Conservation (phyloP, 2,113 vertebrate genomes). For the Pionites leucogaster region DNA sequence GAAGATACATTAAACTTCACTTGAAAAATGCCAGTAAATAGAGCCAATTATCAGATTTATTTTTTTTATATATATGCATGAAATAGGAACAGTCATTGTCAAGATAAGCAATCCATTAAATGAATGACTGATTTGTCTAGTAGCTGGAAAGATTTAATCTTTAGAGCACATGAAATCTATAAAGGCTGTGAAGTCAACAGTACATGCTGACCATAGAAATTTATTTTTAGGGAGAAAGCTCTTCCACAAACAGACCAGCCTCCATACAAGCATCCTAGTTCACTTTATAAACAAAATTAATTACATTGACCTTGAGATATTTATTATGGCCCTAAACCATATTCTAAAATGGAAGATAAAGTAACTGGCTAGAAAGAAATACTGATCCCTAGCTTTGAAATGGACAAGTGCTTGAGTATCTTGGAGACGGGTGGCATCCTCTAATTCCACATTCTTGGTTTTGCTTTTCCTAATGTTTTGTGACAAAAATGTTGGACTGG, state of each 20-base stretch:
- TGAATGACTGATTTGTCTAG: constrained; percentile 58
- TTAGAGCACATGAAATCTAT: constrained; percentile 52
- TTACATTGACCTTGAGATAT: not conserved
- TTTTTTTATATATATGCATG: constrained; percentile 51
- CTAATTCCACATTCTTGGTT: not conserved
- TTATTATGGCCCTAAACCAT: not conserved
- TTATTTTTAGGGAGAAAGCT: constrained; percentile 26
- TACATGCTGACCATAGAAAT: not conserved
- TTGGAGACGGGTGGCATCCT: not conserved
- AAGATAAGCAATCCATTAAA: constrained; percentile 60
- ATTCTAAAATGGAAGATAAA: not conserved
- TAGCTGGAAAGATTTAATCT: constrained; percentile 67
- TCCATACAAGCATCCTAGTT: not conserved
- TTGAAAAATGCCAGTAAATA: constrained; percentile 69
- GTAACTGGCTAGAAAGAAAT: not conserved
- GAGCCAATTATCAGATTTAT: constrained; percentile 71
- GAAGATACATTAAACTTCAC: constrained; percentile 62
- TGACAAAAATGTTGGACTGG: not conserved
- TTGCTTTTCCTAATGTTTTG: not conserved
- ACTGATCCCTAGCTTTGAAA: not conserved
- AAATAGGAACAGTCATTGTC: constrained; percentile 62
- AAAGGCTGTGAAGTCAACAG: not conserved
- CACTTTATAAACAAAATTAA: not conserved
- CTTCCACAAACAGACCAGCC: not conserved
- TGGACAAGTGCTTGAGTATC: not conserved